Evolutionary conservation across 2,113 vertebrate genomes (phyloP).

Genomic region (Meleagris gallopavo): DNA sequence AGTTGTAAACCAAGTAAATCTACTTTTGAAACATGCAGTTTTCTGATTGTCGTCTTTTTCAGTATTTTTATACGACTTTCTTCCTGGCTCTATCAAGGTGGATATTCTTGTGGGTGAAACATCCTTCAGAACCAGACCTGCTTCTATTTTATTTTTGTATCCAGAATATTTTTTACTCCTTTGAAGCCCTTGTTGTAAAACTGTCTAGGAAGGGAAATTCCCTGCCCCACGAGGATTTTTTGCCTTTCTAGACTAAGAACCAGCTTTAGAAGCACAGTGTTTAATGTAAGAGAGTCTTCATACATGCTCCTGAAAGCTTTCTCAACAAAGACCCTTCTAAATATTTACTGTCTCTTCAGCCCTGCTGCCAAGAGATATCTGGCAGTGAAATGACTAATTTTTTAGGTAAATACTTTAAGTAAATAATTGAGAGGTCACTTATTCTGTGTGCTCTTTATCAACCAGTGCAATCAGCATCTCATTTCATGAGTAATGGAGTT

Average conservation of each 20-base stretch:
- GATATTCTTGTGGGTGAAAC: neutral
- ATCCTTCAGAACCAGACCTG: neutral
- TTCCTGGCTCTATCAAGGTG: neutral
- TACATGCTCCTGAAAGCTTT: neutral
- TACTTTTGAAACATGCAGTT: neutral
- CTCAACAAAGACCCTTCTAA: neutral
- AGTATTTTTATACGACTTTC: neutral
- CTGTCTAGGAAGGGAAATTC: neutral
- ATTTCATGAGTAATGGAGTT: neutral
- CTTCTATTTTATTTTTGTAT: conserved; percentile 19
- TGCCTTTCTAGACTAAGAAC: neutral
- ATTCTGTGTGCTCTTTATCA: neutral
- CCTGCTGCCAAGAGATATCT: neutral
- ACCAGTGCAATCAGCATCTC: neutral
- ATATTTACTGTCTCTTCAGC: neutral
- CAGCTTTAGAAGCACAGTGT: neutral
- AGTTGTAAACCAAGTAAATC: neutral
- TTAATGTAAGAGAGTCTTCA: neutral
- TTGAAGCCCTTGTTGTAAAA: neutral
- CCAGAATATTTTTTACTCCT: neutral
- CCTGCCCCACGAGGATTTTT: neutral
- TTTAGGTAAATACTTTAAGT: neutral
- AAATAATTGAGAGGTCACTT: neutral
- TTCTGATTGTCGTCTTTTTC: neutral
- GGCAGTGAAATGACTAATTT: neutral